phyloP scores from a whole-genome alignment of 2,888 invertebrate genomes.

The Orthosia incerta region DNA sequence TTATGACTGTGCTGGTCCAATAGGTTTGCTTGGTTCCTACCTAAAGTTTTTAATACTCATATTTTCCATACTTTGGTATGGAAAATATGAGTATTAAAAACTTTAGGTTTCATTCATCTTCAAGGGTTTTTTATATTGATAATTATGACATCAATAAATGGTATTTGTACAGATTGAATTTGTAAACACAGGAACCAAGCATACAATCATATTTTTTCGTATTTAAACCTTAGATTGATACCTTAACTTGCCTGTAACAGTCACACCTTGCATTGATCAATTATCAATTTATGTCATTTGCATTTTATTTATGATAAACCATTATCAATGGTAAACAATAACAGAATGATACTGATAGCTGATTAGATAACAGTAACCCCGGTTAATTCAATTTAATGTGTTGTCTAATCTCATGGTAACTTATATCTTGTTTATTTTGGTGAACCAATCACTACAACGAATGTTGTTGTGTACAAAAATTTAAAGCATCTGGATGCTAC shows the following conservation, averaged over 20 bases:
- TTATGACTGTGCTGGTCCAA: not conserved
- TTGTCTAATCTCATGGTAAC: slow-evolving; percentile 3
- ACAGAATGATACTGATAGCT: not conserved
- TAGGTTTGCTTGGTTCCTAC: not conserved
- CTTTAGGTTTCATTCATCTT: not conserved
- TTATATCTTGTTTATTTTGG: slow-evolving; percentile 17
- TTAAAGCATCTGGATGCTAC: no score
- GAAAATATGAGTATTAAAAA: no score
- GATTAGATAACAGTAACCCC: slow-evolving; percentile 1
- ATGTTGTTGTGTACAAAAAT: not conserved
- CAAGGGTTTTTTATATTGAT: not conserved
- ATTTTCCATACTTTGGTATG: not conserved
- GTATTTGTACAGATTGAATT: not conserved
- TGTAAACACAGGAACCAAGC: slow-evolving; percentile 1
- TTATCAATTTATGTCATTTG: slow-evolving; percentile 17
- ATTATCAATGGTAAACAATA: slow-evolving; percentile 9
- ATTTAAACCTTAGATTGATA: slow-evolving; percentile 27
- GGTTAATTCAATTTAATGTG: slow-evolving; percentile 12
- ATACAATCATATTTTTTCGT: not conserved
- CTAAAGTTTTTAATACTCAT: not conserved
- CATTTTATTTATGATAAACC: not conserved
- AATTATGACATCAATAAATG: not conserved
- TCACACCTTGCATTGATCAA: slow-evolving; percentile 1
- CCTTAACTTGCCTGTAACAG: slow-evolving; percentile 1
- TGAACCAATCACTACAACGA: slow-evolving; percentile 6